Evolutionary conservation across 2,888 invertebrate genomes (phyloP).

Genomic region (Lottia scabra): DNA sequence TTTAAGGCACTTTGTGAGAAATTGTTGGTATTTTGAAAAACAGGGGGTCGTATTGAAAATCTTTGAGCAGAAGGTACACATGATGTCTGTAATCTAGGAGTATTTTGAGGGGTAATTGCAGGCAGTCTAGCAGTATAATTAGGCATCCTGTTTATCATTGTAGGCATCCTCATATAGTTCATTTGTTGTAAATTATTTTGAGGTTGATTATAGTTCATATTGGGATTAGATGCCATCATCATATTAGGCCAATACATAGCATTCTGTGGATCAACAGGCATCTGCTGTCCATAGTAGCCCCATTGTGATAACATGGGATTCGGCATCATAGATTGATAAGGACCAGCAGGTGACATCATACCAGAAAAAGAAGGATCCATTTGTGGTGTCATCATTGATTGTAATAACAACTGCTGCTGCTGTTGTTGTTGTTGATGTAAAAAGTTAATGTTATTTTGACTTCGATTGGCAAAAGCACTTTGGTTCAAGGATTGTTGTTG

Average conservation of each 20-base stretch:
- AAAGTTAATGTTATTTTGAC: background rate
- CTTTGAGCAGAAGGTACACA: too few species aligned
- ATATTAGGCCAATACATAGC: background rate
- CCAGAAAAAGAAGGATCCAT: conserved; percentile 12
- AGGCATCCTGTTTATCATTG: background rate
- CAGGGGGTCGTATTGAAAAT: background rate
- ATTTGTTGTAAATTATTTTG: background rate
- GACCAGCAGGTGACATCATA: background rate
- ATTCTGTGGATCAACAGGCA: background rate
- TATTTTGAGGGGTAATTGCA: background rate
- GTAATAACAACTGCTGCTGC: conserved; percentile 12
- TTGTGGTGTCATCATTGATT: conserved; percentile 11
- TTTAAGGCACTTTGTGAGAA: background rate
- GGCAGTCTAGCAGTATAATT: background rate
- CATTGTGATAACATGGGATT: background rate
- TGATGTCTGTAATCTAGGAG: background rate
- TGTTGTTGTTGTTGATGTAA: background rate
- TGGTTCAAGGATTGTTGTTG: background rate
- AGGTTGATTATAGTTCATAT: background rate
- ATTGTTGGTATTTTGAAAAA: background rate
- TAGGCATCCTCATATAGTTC: background rate
- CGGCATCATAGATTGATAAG: conserved; percentile 10
- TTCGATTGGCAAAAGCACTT: background rate
- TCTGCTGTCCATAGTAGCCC: background rate
- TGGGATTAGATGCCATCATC: background rate